These are phyloP conservation scores for Drosophila multiciliata DNA, from an alignment of 2,888 invertebrate species.

Conservation along the genomic window DNA sequence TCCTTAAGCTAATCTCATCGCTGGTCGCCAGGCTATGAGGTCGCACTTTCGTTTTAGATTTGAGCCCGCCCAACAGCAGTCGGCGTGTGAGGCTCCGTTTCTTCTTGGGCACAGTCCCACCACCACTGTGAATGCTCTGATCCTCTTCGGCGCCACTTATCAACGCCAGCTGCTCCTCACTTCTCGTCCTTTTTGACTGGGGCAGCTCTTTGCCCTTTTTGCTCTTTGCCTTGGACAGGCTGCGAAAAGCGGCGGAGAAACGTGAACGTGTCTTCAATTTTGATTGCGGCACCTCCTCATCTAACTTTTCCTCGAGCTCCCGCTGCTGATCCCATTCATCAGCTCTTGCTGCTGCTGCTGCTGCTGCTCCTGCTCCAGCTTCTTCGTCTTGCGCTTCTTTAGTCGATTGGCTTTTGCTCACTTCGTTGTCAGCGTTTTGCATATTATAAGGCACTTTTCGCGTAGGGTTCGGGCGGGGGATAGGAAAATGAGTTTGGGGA, in stretches of 20 bases:
- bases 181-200: constrained; percentile 16
- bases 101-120: constrained; percentile 53
- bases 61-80: constrained; percentile 77
- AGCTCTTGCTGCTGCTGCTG: not conserved
- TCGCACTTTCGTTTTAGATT: constrained; percentile 65
- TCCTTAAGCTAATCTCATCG: constrained; percentile 62
- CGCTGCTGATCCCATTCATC: constrained; percentile 28
- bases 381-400: constrained; percentile 33
- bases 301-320: constrained; percentile 14
- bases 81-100: constrained; percentile 79
- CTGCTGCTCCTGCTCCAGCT: constrained; percentile 23
- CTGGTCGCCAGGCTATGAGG: constrained; percentile 63
- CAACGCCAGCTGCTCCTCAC: constrained; percentile 28
- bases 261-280: constrained; percentile 82
- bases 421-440: constrained; percentile 80
- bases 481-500: not conserved
- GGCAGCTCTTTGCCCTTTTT: constrained; percentile 58
- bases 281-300: constrained; percentile 35
- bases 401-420: constrained; percentile 41
- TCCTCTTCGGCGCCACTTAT: constrained; percentile 49
- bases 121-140: constrained; percentile 40
- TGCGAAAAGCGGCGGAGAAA: constrained; percentile 81
- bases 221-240: constrained; percentile 75
- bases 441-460: constrained; percentile 71
- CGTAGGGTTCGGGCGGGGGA: not conserved